Base-by-base conservation (phyloP, 1,140 invertebrate genomes). In the Drosophila novamexicana region DNA sequence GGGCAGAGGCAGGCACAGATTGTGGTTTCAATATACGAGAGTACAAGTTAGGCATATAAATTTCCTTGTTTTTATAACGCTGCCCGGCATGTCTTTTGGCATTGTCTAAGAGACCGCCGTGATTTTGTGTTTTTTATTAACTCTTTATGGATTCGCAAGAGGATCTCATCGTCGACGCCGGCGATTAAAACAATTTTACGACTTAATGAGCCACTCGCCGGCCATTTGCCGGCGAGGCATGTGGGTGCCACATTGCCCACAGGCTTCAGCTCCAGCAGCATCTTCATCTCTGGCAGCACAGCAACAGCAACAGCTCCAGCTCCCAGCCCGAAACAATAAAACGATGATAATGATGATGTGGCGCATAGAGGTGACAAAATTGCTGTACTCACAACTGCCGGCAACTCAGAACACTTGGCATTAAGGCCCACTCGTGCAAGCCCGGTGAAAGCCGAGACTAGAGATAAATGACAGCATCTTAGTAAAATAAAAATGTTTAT, bases 121-220 rank as follows among this genome's bases (percentile, higher is more conserved):
- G 84, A 88, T 88, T 88, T 89, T 79, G 68, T 83, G 79, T 79
- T 83, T 86, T 88, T 88, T 88, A 88, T 88, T 88, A 89, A 88
- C 83, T 88, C 83, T 88, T 88, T 89, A 89, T 88, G 83, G 84
- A 88, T 89, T 88, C 49, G 83, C 83, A 69, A 88, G 80, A 58
- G 74, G 54, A 70, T 68, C 75, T 54, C 59, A 44, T 45, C 64
- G 62, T 14, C 47, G 59, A 67, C 62, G 79, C 44, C 65, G 79
- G 75, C 77, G 84, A 90, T 89, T 89, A 90, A 89, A 89, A 77
- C 62, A 65, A 54, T 84, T 89, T 89, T 90, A 89, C 84, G 84
- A 89, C 84, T 90, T 89, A 89, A 89, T 89, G 84, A 89, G 81
- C 85, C 81, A 84, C 81, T 90, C 81, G 83, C 68, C 71, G 74